Base-by-base conservation (phyloP, 1,140 invertebrate species). In the Parasteatoda tepidariorum region DNA sequence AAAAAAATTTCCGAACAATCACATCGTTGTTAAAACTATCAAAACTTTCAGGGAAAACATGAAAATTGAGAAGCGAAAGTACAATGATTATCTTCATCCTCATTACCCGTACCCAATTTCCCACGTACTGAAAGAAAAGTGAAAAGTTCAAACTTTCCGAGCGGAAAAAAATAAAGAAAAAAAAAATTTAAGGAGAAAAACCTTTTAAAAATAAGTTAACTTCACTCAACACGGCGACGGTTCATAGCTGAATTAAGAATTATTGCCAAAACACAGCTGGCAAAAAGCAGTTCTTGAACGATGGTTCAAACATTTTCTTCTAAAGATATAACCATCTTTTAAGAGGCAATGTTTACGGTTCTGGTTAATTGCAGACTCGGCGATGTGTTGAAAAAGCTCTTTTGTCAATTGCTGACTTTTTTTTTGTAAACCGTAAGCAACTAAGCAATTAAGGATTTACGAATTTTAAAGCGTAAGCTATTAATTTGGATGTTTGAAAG, bases 181-280 rank as follows among this genome's bases (percentile, higher is more conserved):
- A 68, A 24, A 31, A 66, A 66, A n/a, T 33, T n/a, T n/a, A n/a
- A n/a, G n/a, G n/a, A n/a, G n/a, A n/a, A n/a, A 48, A 48, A 13
- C 38, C 38, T 18, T 48, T 48, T 48, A 48, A 48, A 48, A 48
- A 48, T 48, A 48, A 48, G 9, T 48, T 48, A 13, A 18, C 38
- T 13, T 48, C 38, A 48, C 18, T 48, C 38, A 18, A 13, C 38
- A 64, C 7, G 5, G 33, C 18, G 24, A n/a, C 30, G 28, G 68
- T 55, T 71, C 68, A 71, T 55, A 71, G 68, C 55, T 71, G 30
- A 41, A 71, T 71, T 38, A 9, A 54, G 68, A 71, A 55, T 55
- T 30, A 57, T 71, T 71, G 55, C 15, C 41, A 71, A 30, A 71
- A 71, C 68, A 71, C 68, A 71, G 68, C 68, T 71, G 68, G 41